Base-by-base conservation (phyloP, 1,140 invertebrate genomes). In the Ericerus pela region DNA sequence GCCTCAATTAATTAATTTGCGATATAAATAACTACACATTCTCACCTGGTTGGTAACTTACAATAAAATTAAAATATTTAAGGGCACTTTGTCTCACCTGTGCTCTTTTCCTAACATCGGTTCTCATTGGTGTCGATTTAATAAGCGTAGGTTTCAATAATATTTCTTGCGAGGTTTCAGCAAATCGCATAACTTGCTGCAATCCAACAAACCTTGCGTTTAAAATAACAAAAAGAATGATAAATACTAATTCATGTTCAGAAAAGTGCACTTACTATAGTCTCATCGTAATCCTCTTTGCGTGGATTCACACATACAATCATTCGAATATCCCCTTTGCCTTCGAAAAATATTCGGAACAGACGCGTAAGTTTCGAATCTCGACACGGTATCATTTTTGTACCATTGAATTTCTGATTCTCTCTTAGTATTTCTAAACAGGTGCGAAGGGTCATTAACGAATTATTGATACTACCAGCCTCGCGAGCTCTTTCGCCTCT, bases 331-430 rank as follows among this genome's bases (percentile, higher is more conserved):
- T 85, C 83, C 8, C 95, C 95, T 67, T 95, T 85, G 1, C 95
- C 95, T 70, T 98, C 96, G 71, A 99, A 98, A 69, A 88, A 99
- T 66, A 87, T 96, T 69, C 97, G 97, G 67, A 99, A 98, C 41
- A 98, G 75, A 70, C 94, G 86, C 2, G 95, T 99, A 1, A 99
- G 75, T 66, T 94, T 92, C 0, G 89, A 91, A 65, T 98, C 93
- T 27, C 96, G 70, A 70, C 96, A 99, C 0, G 95, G 93, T n/a
- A n/a, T n/a, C n/a, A n/a, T n/a, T n/a, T n/a, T 77, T 37, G 58
- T 59, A 0, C 70, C 68, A 41, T 75, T 76, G n/a, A 71, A 74
- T 36, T 75, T 72, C 68, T 95, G 94, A 69, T 96, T 97, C 63
- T 96, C 93, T 43, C 92, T 71, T 28, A 98, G 72, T 51, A 82